Evolutionary conservation across 1,140 invertebrate genomes (phyloP), one percentile per base, ranked within the genome.

Genomic region (Drosophila sechellia): DNA sequence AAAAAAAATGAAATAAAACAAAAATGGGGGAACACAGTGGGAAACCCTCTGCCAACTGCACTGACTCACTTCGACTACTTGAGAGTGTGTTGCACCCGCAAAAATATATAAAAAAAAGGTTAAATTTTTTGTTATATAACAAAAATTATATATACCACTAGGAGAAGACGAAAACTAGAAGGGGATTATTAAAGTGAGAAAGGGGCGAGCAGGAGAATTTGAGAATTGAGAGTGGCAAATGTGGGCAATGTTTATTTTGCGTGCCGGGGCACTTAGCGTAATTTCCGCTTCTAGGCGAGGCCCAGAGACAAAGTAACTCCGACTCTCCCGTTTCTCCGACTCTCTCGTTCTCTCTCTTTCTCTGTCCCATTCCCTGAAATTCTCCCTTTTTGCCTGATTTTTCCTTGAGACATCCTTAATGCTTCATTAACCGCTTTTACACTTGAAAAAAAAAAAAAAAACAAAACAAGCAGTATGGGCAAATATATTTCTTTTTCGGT

Each of bases 61-160:
- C 77, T 69, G 78, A 78, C 81, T 85, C 77, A 81, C 69, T 86
- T 72, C 37, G 79, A 77, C 83, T 76, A 86, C 83, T 86, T 31
- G 54, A 86, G 74, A 87, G 83, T 83, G 76, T 86, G 83, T 86
- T 86, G 83, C 83, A 86, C 84, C 83, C 83, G 42, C 81, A 75
- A 78, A 83, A 60, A 83, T 45, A 83, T 45, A 46, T 15, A 45
- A 58, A 40, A 50, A 45, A 60, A 31, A 5, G 48, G 37, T 39
- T 39, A 2, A 39, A 13, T n/a, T 8, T 27, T 17, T 25, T 20
- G 10, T 49, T 31, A 46, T 40, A 65, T 12, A 37, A 45, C 43
- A 63, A 53, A 42, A 63, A 63, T 49, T 40, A 39, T 46, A 42
- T 39, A 57, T 42, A 15, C 12, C 39, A 40, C 1, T 34, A 35